Conservation (phyloP, 2,113 vertebrate species). For the Psammodynastes pulverulentus region DNA sequence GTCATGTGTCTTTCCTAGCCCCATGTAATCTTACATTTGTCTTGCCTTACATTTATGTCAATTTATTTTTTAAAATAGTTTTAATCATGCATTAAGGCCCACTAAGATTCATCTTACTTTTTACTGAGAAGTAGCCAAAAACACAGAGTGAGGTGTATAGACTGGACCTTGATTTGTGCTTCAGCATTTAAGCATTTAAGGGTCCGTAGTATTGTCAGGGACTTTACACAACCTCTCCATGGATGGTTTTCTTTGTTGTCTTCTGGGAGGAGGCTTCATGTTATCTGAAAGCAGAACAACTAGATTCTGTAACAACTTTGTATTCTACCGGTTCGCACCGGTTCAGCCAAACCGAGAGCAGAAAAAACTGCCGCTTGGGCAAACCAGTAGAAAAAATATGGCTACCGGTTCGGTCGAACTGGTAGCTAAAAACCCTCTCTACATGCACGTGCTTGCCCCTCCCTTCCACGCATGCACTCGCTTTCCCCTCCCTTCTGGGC, state of each 20-base stretch:
- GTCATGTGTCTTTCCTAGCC: neutral
- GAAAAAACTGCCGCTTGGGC: too few relatives aligned
- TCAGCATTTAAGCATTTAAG: neutral
- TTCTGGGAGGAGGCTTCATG: neutral
- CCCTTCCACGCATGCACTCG: too few relatives aligned
- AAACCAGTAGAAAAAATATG: too few relatives aligned
- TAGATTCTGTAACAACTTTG: neutral
- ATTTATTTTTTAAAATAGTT: neutral
- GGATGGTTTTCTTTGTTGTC: neutral
- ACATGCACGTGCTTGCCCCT: too few relatives aligned
- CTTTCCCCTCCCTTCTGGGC: too few relatives aligned
- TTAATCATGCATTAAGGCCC: neutral
- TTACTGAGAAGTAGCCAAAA: neutral
- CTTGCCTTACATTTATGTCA: neutral
- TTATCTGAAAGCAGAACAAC: neutral
- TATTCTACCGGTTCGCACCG: too few relatives aligned
- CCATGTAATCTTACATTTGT: neutral
- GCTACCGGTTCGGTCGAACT: too few relatives aligned
- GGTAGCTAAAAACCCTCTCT: too few relatives aligned
- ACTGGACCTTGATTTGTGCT: neutral
- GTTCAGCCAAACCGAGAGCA: too few relatives aligned
- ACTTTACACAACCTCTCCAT: neutral
- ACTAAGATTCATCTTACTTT: neutral
- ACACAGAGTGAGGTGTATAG: neutral
- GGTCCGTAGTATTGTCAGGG: neutral